phyloP scores from a whole-genome alignment of 2,797 vertebrate genomes.

The Anabacerthia variegaticeps region DNA sequence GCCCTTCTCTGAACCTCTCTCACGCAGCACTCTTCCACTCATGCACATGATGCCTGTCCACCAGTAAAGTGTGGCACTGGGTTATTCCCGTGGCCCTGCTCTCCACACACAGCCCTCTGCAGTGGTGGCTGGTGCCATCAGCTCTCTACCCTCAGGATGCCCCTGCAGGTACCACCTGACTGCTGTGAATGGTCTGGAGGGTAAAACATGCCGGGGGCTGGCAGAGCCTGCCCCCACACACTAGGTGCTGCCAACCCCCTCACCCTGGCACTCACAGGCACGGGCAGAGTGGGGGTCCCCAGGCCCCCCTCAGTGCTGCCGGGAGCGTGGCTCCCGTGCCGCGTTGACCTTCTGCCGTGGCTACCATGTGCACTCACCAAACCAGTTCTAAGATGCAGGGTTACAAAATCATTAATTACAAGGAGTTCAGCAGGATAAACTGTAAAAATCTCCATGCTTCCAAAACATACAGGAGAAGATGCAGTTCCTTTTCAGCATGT shows the following conservation, averaged over 20 bases:
- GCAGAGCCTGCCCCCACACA: neutral
- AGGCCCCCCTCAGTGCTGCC: neutral
- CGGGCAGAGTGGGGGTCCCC: accelerated
- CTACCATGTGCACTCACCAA: neutral
- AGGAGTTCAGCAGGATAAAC: neutral
- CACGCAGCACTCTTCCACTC: neutral
- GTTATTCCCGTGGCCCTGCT: neutral
- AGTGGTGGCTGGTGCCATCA: neutral
- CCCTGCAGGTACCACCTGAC: neutral
- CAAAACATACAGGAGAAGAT: neutral
- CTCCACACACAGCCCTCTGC: neutral
- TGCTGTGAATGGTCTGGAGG: neutral
- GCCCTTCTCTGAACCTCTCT: neutral
- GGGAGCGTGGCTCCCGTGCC: accelerated
- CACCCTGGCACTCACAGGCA: accelerated
- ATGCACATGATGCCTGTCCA: neutral
- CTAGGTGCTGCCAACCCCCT: neutral
- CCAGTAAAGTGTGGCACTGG: neutral
- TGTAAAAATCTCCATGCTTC: neutral
- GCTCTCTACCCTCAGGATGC: neutral
- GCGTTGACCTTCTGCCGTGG: neutral
- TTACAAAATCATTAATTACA: neutral
- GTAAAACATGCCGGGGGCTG: neutral
- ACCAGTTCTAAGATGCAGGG: neutral
- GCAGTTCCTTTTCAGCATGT: neutral